Conservation (phyloP, 2,113 vertebrate species). For the Kryptolebias marmoratus region DNA sequence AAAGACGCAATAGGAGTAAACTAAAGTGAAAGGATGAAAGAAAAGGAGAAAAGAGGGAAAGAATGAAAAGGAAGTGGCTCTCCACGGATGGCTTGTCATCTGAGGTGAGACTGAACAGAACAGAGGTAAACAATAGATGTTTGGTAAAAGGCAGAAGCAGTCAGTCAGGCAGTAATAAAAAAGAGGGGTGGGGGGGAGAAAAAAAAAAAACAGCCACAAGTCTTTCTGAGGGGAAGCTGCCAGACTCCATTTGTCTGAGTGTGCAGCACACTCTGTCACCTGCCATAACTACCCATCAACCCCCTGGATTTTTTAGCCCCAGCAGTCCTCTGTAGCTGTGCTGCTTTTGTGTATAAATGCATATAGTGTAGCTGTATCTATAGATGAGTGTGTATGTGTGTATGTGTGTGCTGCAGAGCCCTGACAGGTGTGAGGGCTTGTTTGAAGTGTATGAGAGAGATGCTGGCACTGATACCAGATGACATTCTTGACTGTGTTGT, state of each 20-base stretch:
- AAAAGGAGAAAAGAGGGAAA: constrained; percentile 40
- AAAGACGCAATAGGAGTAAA: constrained; percentile 5
- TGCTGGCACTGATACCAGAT: constrained; percentile 75
- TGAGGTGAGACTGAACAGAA: constrained; percentile 80
- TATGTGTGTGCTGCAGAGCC: constrained; percentile 16
- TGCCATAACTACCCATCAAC: constrained; percentile 72
- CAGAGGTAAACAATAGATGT: constrained; percentile 73
- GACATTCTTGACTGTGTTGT: constrained; percentile 73
- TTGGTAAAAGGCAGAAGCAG: constrained; percentile 74
- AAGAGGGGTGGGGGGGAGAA: not conserved
- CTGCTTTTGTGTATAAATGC: constrained; percentile 12
- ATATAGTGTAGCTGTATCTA: not conserved
- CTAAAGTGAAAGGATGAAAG: constrained; percentile 35
- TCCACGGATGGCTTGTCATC: constrained; percentile 80
- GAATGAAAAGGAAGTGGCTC: constrained; percentile 61
- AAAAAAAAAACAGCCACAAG: constrained; percentile 64
- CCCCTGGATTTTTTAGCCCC: constrained; percentile 48
- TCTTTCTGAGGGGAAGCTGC: constrained; percentile 76
- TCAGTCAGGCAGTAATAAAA: constrained; percentile 71
- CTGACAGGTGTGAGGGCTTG: constrained; percentile 48
- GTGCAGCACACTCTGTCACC: constrained; percentile 70
- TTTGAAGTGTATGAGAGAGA: constrained; percentile 59
- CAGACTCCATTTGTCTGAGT: constrained; percentile 81
- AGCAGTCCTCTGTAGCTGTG: constrained; percentile 57
- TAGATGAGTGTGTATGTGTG: constrained; percentile 12